Base-by-base conservation (phyloP, 2,888 invertebrate genomes). In the Unio delphinus region DNA sequence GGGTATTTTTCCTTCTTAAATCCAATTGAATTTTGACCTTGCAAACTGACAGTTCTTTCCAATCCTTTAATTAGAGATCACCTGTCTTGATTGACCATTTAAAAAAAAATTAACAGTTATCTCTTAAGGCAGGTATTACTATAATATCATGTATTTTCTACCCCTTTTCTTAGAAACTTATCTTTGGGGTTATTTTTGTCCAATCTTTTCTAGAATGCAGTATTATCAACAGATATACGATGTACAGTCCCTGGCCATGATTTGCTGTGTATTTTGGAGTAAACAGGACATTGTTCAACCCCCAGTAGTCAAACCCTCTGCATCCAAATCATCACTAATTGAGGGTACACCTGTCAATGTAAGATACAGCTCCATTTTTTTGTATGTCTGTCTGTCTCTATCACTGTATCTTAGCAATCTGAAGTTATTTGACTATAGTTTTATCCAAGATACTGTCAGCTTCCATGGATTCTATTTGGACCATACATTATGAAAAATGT, bases 241-340 rank as follows among this genome's bases (percentile, higher is more conserved):
- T 89, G 92, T 97, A 23, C 98, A 98, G 91, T 98, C 96, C 90
- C 95, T 97, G 5, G 97, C 97, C 1, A 96, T 98, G 95, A 88
- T 98, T 70, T 94, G 95, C 75, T 97, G 97, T 87, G 94, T 95
- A 2, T 96, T 97, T 90, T 94, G 95, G 72, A 83, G 85, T 34
- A 87, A 87, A 68, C 82, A 86, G 57, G 88, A 89, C 64, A 80
- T 82, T 58, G 81, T 83, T 30, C 61, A 70, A 62, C 65, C 72
- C 18, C 68, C 68, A 59, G 45, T 59, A 62, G 28, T 70, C 20
- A 67, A 64, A 61, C 76, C 80, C 59, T 74, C 78, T 7, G 64
- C 79, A 4, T 80, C 83, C 11, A 81, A 81, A 69, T 66, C 80
- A 6, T 83, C 84, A 2, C 69, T 83, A 30, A 45, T 11, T 0